Conservation (phyloP, 2,888 invertebrate species). For the Unio delphinus region DNA sequence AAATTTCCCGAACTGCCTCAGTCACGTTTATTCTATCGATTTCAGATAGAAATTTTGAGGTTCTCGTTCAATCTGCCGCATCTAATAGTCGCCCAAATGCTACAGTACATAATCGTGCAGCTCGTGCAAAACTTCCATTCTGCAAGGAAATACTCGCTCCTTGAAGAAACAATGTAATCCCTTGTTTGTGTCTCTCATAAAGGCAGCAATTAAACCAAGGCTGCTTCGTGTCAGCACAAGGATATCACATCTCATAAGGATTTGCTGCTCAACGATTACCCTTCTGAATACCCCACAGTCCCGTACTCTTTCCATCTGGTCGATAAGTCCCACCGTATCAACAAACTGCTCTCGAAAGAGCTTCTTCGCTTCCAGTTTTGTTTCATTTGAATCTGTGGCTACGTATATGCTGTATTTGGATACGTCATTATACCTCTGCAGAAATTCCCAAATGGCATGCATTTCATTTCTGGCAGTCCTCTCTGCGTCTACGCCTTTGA, state of each 20-base stretch:
- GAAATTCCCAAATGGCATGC: constrained; percentile 5
- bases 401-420: constrained; percentile 5
- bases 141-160: too few species aligned
- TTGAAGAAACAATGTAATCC: too few species aligned
- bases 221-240: constrained; percentile 4
- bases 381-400: constrained; percentile 7
- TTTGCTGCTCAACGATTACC: constrained; percentile 3
- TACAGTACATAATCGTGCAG: too few species aligned
- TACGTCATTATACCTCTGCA: constrained; percentile 4
- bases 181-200: constrained; percentile 7
- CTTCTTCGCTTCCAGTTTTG: not conserved
- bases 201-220: constrained; percentile 7
- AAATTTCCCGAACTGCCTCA: too few species aligned
- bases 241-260: constrained; percentile 8
- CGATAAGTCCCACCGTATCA: constrained; percentile 2
- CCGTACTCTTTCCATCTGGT: constrained; percentile 2
- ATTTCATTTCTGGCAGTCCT: constrained; percentile 5
- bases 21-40: too few species aligned
- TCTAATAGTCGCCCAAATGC: too few species aligned
- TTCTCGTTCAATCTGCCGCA: too few species aligned
- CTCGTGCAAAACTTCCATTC: too few species aligned
- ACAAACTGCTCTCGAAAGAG: constrained; percentile 6
- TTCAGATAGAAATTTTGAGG: too few species aligned
- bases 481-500: constrained; percentile 1
- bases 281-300: too few species aligned